Percentiles rank a stretch among this genome's conserved stretches.
phyloP scores from a whole-genome alignment of 2,888 invertebrate species.

The Euplexia lucipara region DNA sequence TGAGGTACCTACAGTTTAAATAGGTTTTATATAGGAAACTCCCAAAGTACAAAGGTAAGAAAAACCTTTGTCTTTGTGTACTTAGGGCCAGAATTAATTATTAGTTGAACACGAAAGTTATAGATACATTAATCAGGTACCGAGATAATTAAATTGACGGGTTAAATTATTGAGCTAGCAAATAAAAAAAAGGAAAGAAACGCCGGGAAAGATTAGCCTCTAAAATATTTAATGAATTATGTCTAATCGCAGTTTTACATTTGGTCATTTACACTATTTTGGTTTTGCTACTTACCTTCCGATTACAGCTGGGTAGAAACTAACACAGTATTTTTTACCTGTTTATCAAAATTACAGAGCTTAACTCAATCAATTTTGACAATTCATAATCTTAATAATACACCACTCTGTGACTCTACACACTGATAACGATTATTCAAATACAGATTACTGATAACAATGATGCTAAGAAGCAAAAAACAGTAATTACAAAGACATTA shows the following conservation, averaged over 20 bases:
- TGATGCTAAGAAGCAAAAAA: constrained; percentile 10
- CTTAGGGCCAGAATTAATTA: not conserved
- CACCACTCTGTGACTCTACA: not conserved
- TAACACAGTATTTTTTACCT: constrained; percentile 32
- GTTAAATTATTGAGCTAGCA: not conserved
- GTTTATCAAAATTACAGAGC: constrained; percentile 32
- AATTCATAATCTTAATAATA: constrained; percentile 55
- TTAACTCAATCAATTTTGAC: constrained; percentile 57
- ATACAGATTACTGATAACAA: constrained; percentile 54
- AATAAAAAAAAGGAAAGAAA: not conserved
- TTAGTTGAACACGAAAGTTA: not conserved
- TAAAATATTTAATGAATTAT: not conserved
- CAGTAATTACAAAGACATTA: constrained; percentile 18
- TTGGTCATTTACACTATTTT: not conserved
- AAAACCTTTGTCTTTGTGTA: not conserved
- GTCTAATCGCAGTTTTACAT: not conserved
- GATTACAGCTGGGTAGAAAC: constrained; percentile 27
- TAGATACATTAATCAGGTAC: constrained; percentile 1
- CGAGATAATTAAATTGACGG: not conserved
- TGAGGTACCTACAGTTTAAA: not conserved
- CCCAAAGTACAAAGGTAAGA: not conserved
- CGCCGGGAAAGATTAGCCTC: constrained; percentile 9
- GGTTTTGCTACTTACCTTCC: constrained; percentile 56
- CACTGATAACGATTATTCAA: constrained; percentile 61
- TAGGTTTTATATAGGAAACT: not conserved